Percentiles rank a stretch among this genome's conserved stretches.
Conservation (phyloP, 1,140 invertebrate species). For the Artemia franciscana region DNA sequence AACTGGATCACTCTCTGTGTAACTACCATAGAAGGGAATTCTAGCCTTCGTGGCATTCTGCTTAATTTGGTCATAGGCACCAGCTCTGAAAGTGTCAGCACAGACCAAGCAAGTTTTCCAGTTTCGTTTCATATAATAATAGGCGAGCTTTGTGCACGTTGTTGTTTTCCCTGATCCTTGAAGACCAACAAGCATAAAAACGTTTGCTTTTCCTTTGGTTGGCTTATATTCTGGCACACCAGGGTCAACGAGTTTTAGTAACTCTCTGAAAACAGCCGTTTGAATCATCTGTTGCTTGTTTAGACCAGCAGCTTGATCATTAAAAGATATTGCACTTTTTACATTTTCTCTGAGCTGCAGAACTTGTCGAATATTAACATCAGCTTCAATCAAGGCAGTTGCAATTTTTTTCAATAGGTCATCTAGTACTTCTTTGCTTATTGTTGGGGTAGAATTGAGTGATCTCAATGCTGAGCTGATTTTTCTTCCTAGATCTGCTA, state of each 20-base stretch:
- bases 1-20: conserved; percentile 99
- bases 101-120: conserved; percentile 99
- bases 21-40: conserved; percentile 99
- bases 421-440: too few relatives aligned
- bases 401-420: too few relatives aligned
- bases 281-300: conserved; percentile 98
- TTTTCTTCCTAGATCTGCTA: too few relatives aligned
- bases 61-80: conserved; percentile 98
- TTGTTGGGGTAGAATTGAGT: too few relatives aligned
- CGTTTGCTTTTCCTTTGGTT: conserved; percentile 76
- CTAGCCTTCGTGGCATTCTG: conserved; percentile 98
- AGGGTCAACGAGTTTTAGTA: conserved; percentile 96
- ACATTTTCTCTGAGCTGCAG: too few relatives aligned
- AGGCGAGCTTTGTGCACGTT: conserved; percentile 96
- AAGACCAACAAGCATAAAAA: conserved; percentile 99
- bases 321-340: too few relatives aligned
- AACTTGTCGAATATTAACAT: too few relatives aligned
- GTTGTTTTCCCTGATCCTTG: conserved; percentile 99
- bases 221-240: conserved; percentile 93
- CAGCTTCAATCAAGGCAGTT: too few relatives aligned
- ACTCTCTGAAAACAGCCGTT: conserved; percentile 92
- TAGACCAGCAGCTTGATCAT: too few relatives aligned
- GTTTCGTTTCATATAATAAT: conserved; percentile 87
- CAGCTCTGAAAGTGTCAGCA: conserved; percentile 97
- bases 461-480: too few relatives aligned